phyloP scores from a whole-genome alignment of 2,113 vertebrate species.

The Bubo scandiacus region DNA sequence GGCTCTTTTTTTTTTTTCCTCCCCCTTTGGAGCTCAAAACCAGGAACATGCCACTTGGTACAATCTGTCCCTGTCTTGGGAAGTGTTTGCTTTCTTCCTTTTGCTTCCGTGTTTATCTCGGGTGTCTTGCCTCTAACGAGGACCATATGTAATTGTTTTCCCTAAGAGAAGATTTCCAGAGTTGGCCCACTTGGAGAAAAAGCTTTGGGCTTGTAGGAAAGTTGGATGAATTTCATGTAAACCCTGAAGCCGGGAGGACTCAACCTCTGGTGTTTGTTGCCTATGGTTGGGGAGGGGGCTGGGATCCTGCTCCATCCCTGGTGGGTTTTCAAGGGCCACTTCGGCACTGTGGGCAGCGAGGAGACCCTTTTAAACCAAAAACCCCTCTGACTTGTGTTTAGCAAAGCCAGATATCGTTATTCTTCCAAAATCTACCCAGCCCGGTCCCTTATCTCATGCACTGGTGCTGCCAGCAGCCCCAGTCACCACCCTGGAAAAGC shows the following conservation, averaged over 20 bases:
- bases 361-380: not conserved
- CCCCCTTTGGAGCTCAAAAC: not conserved
- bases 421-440: not conserved
- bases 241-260: not conserved
- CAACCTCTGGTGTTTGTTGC: not conserved
- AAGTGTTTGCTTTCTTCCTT: conserved; percentile 20
- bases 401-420: not conserved
- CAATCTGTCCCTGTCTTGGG: not conserved
- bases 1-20: not conserved
- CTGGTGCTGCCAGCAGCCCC: not conserved
- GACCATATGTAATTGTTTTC: not conserved
- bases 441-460: rapidly evolving
- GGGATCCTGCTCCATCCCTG: not conserved
- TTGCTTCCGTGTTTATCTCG: not conserved
- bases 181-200: not conserved
- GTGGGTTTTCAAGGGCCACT: not conserved
- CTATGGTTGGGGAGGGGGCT: rapidly evolving
- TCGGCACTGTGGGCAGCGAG: rapidly evolving
- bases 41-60: not conserved
- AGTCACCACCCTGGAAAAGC: not conserved
- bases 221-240: rapidly evolving
- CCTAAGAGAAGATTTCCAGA: not conserved
- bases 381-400: rapidly evolving
- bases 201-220: not conserved
- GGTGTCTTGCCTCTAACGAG: not conserved